Percentiles rank a stretch among this genome's conserved stretches.
Conservation (phyloP, 1,140 invertebrate species). For the Globodera ellingtonae region DNA sequence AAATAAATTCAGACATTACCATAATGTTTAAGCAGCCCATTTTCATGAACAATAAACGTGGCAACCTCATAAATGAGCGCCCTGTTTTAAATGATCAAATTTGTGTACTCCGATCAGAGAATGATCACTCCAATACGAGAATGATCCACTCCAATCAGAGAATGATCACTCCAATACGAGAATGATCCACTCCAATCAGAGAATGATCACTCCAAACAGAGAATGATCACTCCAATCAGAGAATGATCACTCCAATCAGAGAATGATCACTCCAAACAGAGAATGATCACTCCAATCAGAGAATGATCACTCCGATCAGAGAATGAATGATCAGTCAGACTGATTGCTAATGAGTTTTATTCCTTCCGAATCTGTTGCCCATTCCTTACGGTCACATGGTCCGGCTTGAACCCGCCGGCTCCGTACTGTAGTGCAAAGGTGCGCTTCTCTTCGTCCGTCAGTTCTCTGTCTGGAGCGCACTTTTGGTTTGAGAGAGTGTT, state of each 20-base stretch:
- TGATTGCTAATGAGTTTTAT: background rate
- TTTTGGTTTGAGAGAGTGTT: constrained; percentile 64
- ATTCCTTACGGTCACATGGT: constrained; percentile 43
- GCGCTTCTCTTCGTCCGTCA: constrained; percentile 47
- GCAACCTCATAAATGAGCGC: too few relatives aligned
- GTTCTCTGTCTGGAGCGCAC: constrained; percentile 33
- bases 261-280: too few relatives aligned
- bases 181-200: too few relatives aligned
- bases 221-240: too few relatives aligned
- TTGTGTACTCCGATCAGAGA: background rate
- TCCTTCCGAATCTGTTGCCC: background rate
- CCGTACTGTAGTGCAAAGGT: constrained; percentile 52
- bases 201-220: too few relatives aligned
- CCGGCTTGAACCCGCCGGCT: constrained; percentile 56
- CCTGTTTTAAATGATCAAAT: too few relatives aligned
- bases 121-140: too few relatives aligned
- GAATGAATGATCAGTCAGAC: background rate
- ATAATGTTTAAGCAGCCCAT: too few relatives aligned
- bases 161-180: too few relatives aligned
- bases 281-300: too few relatives aligned
- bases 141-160: background rate
- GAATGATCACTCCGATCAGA: background rate
- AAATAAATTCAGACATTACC: too few relatives aligned
- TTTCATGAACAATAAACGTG: too few relatives aligned
- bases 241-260: background rate